Base-by-base conservation (phyloP, 2,113 vertebrate genomes). In the Riparia riparia region DNA sequence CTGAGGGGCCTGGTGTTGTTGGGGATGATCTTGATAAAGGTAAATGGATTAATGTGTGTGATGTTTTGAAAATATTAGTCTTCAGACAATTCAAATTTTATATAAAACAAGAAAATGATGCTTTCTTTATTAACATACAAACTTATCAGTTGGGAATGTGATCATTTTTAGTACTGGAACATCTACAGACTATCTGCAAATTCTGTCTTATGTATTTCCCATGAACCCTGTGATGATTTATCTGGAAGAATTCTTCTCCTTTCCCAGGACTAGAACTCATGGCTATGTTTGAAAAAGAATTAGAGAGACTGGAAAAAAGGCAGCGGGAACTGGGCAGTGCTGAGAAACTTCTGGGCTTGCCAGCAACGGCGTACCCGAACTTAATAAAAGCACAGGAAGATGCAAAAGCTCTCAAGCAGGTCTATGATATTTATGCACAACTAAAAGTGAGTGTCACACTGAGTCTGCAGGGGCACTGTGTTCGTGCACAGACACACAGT, bases 1-100 rank as follows among this genome's bases (percentile, higher is more conserved):
- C 44, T 1, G 95, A 98, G 49, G 99, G 99, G 1, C 99, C 99
- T 42, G 99, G 99, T 76, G 97, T 99, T 81, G 98, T 99, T 49
- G 99, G 99, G 14, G 98, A 99, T 22, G 92, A 99, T 97, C 98
- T 99, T 44, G 99, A 99, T 32, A 98, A 97, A 98, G 99, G 99
- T 99, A 91, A 93, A 89, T 58, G 11, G 21, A n/a, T 64, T 58
- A 26, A 31, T 13, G 12, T 20, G 8, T 51, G 25, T 29, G 32
- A 44, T 58, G 42, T 20, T 17, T 54, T 84, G 60, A 74, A 84
- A 78, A 47, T 47, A 81, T 19, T 31, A 16, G 9, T 37, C 9
- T 82, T 72, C 0, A 0, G 37, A 58, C 6, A 82, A 29, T 78
- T 61, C 37, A 65, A 5, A 37, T 63, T 60, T 89, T 72, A 49